Conservation (phyloP, 2,888 invertebrate genomes). For the Lepidonotus clava region DNA sequence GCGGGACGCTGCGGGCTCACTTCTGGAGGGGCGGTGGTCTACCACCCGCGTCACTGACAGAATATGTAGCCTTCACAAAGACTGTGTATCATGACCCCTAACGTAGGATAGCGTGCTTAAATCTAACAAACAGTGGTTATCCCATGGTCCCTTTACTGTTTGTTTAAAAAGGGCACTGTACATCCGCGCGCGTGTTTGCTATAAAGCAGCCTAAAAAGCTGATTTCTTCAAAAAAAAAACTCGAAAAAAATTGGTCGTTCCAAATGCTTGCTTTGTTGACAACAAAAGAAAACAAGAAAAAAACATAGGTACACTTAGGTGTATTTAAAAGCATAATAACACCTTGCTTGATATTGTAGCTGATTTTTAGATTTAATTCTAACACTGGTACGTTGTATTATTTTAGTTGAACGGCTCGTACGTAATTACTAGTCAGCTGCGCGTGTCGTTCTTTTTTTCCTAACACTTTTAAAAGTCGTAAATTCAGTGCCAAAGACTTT, state of each 20-base stretch:
- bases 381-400: neutral
- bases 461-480: neutral
- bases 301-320: neutral
- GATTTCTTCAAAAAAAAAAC: slow-evolving; percentile 3
- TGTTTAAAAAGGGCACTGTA: slow-evolving; percentile 38
- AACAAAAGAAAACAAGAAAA: neutral
- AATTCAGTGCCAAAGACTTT: slow-evolving; percentile 24
- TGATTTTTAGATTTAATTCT: neutral
- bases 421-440: neutral
- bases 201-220: neutral
- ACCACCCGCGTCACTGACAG: slow-evolving; percentile 6
- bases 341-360: slow-evolving; percentile 2
- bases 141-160: slow-evolving; percentile 46
- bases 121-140: slow-evolving; percentile 39
- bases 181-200: slow-evolving; percentile 33
- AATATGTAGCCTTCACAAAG: neutral
- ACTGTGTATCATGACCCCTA: slow-evolving; percentile 8
- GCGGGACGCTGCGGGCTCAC: neutral
- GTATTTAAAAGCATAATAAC: neutral
- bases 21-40: neutral
- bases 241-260: neutral
- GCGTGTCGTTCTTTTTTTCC: neutral
- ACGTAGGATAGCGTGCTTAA: slow-evolving; percentile 46
- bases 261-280: slow-evolving; percentile 15
- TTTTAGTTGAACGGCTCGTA: neutral